Percentiles rank a stretch among this genome's conserved stretches.
Conservation (phyloP, 2,113 vertebrate species). For the Narcine bancroftii region DNA sequence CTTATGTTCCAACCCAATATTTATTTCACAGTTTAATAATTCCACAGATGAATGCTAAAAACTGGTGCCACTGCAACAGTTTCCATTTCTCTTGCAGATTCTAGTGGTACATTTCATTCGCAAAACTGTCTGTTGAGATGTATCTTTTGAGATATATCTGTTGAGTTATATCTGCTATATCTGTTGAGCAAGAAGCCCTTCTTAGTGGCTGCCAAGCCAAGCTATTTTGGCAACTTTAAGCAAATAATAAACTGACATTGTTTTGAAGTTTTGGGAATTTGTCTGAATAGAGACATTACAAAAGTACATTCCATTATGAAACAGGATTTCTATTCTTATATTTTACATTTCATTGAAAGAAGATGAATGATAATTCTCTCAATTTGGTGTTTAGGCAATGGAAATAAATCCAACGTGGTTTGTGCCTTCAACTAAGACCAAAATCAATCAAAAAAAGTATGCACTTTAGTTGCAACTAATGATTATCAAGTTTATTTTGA, state of each 20-base stretch:
- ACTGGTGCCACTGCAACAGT: background rate
- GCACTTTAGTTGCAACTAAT: background rate
- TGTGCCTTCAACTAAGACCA: background rate
- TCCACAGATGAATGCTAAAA: background rate
- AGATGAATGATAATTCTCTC: background rate
- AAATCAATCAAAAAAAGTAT: background rate
- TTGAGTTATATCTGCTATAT: background rate
- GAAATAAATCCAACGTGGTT: slow-evolving; percentile 13
- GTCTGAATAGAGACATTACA: slow-evolving; percentile 29
- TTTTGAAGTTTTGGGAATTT: slow-evolving; percentile 23
- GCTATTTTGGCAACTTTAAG: slow-evolving; percentile 8
- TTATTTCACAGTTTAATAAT: background rate
- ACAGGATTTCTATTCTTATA: background rate
- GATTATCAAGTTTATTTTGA: slow-evolving; percentile 20
- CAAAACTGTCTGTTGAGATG: background rate
- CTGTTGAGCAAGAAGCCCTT: background rate
- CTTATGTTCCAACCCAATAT: background rate
- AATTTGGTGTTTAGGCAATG: slow-evolving; percentile 13
- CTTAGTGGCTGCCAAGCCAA: background rate
- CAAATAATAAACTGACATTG: slow-evolving; percentile 24
- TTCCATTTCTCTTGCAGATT: background rate
- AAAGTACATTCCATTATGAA: slow-evolving; percentile 26
- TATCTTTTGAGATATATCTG: too few relatives aligned
- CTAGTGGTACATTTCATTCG: background rate
- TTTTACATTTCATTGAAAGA: slow-evolving; percentile 1